Evolutionary conservation across 2,797 vertebrate genomes (phyloP), one percentile per base, ranked within the genome.

Genomic region (Anniella stebbinsi): DNA sequence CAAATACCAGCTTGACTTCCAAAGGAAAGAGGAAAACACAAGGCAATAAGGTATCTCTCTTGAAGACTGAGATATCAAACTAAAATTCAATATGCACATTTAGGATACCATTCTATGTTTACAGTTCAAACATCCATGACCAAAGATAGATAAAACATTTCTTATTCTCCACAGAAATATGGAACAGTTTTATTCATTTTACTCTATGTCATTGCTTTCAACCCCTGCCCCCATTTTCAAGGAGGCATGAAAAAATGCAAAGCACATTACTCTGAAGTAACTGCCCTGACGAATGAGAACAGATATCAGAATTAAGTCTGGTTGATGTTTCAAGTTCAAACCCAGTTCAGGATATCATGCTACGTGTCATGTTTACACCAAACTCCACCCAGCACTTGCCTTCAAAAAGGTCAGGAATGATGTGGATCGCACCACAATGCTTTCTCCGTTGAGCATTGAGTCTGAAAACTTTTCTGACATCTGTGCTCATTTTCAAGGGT

Each of bases 131-230:
- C 66, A n/a, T 23, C 30, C 21, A 7, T 38, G 75, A 23, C 75
- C 45, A 77, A 77, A 77, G 45, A n/a, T 60, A 57, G 11, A 92
- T 80, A 36, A 87, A 91, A 85, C 89, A 88, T 92, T 95, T 93
- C 92, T 94, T 88, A 48, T 4, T 23, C 45, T 12, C 48, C 88
- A n/a, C 83, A 45, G 88, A 88, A 94, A 89, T 90, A 86, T 88
- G 91, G 94, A 91, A 1, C 60, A 41, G 45, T 89, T 91, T 66
- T 48, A 89, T 85, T 94, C 77, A 8, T 90, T 94, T 93, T 94
- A 93, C 91, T 93, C 76, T 63, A 12, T 69, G 76, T 84, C 91
- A 95, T 89, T 93, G 93, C 86, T 93, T 92, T 2, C 88, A 94
- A 89, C 86, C 91, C 91, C 33, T 41, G 60, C 13, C 54, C 48